phyloP scores from a whole-genome alignment of 2,888 invertebrate species.

The Zelleria hepariella region DNA sequence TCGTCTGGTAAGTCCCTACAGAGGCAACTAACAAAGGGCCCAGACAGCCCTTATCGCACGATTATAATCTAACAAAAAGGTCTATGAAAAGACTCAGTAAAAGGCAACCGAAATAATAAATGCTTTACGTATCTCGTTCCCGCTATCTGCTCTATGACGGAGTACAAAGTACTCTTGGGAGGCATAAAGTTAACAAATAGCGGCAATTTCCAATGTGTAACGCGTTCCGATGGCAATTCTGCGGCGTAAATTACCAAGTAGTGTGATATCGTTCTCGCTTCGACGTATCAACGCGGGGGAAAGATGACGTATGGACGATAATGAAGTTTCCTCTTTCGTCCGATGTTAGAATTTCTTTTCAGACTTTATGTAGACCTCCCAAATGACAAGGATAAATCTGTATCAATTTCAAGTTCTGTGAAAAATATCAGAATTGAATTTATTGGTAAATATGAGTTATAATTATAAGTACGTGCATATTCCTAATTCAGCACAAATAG shows the following conservation, averaged over 20 bases:
- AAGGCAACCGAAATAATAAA: neutral
- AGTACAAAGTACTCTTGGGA: slow-evolving; percentile 31
- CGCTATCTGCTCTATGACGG: slow-evolving; percentile 6
- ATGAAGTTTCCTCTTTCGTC: neutral
- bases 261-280: neutral
- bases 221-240: slow-evolving; percentile 44
- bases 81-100: neutral
- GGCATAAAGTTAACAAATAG: slow-evolving; percentile 48
- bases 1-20: neutral
- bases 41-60: neutral
- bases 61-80: neutral
- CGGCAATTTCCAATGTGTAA: slow-evolving; percentile 45
- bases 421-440: too few species aligned
- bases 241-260: slow-evolving; percentile 5
- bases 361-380: too few species aligned
- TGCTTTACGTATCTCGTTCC: neutral
- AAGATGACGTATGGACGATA: neutral
- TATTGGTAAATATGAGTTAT: too few species aligned
- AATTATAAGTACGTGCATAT: neutral
- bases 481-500: neutral
- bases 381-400: too few species aligned
- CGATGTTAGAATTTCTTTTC: neutral
- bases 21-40: neutral
- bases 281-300: neutral
- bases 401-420: too few species aligned